Base-by-base conservation (phyloP, 2,888 invertebrate genomes). In the Diaperis boleti region DNA sequence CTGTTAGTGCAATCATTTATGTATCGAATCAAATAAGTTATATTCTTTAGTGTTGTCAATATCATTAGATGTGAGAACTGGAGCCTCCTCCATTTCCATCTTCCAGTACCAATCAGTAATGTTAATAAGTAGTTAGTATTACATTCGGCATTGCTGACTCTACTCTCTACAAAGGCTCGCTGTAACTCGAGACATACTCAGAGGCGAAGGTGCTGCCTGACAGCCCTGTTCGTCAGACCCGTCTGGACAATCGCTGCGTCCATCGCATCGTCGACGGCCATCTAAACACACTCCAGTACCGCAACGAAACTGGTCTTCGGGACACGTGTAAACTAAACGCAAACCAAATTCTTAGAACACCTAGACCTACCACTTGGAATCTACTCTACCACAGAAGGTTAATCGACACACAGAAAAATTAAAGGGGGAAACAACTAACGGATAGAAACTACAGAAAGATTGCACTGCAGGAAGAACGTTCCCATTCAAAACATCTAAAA, bases 211-310 rank as follows among this genome's bases (percentile, higher is more conserved):
- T 3, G 1, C 22, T 45, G 41, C 18, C 14, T 54, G 33, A 37
- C 88, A 89, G 70, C 83, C 78, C 59, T 71, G 72, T 76, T 89
- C 89, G 76, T 89, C 89, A 8, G 86, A 85, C 62, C 82, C 79
- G 81, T 88, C 86, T 13, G 69, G 70, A 79, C 89, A 89, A 76
- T 89, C 87, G 37, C 71, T 72, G 31, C 76, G 80, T 18, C 78
- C 72, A 70, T 87, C 82, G 72, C 87, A 87, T 39, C 78, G 78
- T 37, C 79, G 78, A 20, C 72, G 72, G 15, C 67, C 69, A 17
- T 79, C 74, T 66, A 86, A 82, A 73, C 92, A 93, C 57, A 73
- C 64, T 33, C 77, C 78, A 44, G 68, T 69, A 5, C 70, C 74
- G 67, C 81, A 83, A 74, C 70, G 70, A 62, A 79, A 79, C 50